A percentile compares a stretch with the other conserved stretches of the same genome.
Evolutionary conservation across 2,113 vertebrate species (phyloP).

Genomic region (Galeopterus variegatus): DNA sequence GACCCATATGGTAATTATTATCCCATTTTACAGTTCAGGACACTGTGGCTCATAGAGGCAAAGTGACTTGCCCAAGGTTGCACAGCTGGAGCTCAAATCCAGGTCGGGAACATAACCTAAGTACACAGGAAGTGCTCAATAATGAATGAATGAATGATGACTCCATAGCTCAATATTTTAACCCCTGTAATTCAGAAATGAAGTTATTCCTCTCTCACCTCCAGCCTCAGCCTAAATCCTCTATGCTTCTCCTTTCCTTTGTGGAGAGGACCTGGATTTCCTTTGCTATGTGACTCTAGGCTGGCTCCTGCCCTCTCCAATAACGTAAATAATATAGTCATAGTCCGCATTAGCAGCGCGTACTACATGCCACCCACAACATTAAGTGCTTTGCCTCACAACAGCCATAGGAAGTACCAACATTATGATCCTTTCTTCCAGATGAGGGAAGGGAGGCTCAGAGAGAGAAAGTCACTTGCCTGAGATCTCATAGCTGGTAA

Average conservation of each 20-base stretch:
- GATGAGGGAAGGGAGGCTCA: not conserved
- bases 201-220: not conserved
- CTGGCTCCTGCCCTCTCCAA: not conserved
- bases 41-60: not conserved
- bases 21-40: not conserved
- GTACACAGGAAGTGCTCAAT: not conserved
- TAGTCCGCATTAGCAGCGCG: not conserved
- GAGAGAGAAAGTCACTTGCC: not conserved
- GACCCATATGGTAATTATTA: not conserved
- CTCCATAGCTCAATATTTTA: not conserved
- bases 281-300: not conserved
- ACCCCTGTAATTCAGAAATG: not conserved
- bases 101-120: not conserved
- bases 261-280: not conserved
- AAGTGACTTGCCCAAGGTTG: not conserved
- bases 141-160: not conserved
- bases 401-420: not conserved
- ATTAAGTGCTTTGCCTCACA: not conserved
- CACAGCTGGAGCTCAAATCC: not conserved
- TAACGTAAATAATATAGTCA: not conserved
- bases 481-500: not conserved
- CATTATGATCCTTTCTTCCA: not conserved
- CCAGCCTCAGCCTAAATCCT: not conserved
- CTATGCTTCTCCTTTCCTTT: not conserved
- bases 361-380: too few species aligned